Evolutionary conservation across 92 coral and sea anemone genomes (phyloP), one percentile per base, ranked within the genome.

Genomic region (Zoanthus sociatus): DNA sequence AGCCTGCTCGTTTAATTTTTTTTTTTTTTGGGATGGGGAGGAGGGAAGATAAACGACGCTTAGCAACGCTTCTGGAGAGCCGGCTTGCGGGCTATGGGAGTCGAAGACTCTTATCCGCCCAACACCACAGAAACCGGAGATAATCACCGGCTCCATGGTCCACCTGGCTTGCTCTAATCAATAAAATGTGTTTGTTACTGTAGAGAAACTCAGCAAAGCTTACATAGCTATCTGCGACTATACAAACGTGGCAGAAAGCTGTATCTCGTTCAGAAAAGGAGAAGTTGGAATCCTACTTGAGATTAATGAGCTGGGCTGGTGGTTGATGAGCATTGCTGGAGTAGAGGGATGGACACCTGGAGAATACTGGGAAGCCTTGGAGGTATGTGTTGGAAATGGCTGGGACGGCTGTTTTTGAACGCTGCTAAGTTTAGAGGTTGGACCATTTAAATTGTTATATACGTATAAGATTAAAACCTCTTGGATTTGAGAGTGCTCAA

Each of bases 291-390:
- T 89, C 21, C 66, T 93, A 69, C 71, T 93, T 0, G 94, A 91
- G 76, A 47, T 87, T 61, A 87, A 74, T 18, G 77, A 83, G 20
- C 76, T 73, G 7, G 94, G 96, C 16, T 93, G 96, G 96, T 93
- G 96, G 96, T 85, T 89, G 51, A 93, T 93, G 90, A 90, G 74
- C 82, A 87, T 93, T 4, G 94, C 92, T 61, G 96, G 93, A 47
- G 88, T 91, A 56, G 93, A 89, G 45, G 96, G 96, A 0, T 93
- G 96, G 96, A 92, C 94, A 37, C 96, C 96, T 5, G 91, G 88
- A 9, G 93, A 83, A 7, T 93, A 88, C 71, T 93, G 96, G 96
- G 86, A 83, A 46, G 72, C 83, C 37, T 66, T 47, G 16, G 84
- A 90, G 92, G 92, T 90, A 79, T 11, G 89, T 69, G 46, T 14